These are phyloP conservation scores for Alethe diademata DNA, from an alignment of 2,113 vertebrate genomes.

Conservation along the genomic window DNA sequence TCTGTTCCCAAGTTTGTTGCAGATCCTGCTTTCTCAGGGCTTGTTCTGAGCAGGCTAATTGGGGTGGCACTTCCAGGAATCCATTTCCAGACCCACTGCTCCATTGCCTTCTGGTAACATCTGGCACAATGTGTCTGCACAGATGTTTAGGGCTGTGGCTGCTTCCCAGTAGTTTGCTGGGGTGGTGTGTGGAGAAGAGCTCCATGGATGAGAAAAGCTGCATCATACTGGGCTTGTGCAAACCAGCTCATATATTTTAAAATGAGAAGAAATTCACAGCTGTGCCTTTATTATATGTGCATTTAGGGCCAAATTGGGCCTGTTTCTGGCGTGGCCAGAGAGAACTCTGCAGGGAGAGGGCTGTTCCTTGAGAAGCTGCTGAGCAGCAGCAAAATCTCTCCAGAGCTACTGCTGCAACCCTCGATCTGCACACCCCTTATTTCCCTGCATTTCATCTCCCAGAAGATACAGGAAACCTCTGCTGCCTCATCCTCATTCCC, in stretches of 20 bases:
- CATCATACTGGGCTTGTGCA: background rate
- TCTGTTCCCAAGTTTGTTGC: background rate
- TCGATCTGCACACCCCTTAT: background rate
- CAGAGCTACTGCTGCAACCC: background rate
- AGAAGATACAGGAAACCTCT: background rate
- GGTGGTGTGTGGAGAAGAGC: background rate
- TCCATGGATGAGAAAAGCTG: background rate
- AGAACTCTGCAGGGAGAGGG: background rate
- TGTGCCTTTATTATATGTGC: background rate
- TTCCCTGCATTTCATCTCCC: background rate
- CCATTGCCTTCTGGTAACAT: background rate
- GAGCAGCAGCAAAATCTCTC: background rate
- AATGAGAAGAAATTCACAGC: conserved; percentile 20
- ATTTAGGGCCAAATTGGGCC: background rate
- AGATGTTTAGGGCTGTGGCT: conserved; percentile 1
- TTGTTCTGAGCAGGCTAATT: background rate
- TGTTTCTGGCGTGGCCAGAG: background rate
- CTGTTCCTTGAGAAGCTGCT: background rate
- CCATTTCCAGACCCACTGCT: background rate
- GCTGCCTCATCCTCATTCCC: background rate
- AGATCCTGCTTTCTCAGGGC: background rate
- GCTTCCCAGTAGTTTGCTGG: background rate
- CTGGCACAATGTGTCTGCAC: background rate
- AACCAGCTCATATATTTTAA: conserved; percentile 5
- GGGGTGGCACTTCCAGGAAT: conserved; percentile 8